Percentiles rank a stretch among this genome's conserved stretches.
Conservation (phyloP, 2,113 vertebrate genomes). For the Fregata magnificens region DNA sequence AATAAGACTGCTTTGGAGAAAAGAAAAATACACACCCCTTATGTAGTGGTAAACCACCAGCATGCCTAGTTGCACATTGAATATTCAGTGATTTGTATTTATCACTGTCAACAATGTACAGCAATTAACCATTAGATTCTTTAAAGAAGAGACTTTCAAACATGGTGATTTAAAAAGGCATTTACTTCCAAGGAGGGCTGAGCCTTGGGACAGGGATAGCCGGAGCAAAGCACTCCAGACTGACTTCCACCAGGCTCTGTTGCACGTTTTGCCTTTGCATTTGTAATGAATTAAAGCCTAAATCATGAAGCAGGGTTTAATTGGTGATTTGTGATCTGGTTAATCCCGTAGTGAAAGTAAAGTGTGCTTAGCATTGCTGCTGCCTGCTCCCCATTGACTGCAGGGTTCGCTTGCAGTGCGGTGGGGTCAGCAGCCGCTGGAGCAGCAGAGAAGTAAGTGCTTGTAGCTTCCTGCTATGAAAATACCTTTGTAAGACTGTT, state of each 20-base stretch:
- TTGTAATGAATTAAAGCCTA: neutral
- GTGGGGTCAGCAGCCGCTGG: fast-evolving
- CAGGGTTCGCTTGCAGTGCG: neutral
- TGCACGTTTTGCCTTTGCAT: neutral
- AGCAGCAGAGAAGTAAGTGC: neutral
- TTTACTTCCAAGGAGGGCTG: neutral
- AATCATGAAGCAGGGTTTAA: slow-evolving; percentile 1
- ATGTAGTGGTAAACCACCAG: neutral
- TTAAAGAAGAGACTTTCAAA: neutral
- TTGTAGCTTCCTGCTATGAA: slow-evolving; percentile 26
- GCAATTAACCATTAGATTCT: neutral
- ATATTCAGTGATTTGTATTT: neutral
- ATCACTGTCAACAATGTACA: neutral
- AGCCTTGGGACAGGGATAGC: neutral
- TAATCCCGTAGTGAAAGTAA: neutral
- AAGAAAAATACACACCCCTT: neutral
- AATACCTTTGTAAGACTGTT: slow-evolving; percentile 20
- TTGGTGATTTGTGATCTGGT: slow-evolving; percentile 51
- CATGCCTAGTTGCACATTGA: too few relatives aligned
- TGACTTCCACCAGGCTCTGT: neutral
- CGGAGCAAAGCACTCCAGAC: neutral
- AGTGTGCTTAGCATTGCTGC: neutral
- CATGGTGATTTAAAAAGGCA: neutral
- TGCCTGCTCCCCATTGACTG: neutral
- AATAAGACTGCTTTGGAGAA: neutral